Percentiles rank a stretch among this genome's conserved stretches.
Evolutionary conservation across 2,797 vertebrate species (phyloP).

Genomic region (Sebastolobus altivelis): DNA sequence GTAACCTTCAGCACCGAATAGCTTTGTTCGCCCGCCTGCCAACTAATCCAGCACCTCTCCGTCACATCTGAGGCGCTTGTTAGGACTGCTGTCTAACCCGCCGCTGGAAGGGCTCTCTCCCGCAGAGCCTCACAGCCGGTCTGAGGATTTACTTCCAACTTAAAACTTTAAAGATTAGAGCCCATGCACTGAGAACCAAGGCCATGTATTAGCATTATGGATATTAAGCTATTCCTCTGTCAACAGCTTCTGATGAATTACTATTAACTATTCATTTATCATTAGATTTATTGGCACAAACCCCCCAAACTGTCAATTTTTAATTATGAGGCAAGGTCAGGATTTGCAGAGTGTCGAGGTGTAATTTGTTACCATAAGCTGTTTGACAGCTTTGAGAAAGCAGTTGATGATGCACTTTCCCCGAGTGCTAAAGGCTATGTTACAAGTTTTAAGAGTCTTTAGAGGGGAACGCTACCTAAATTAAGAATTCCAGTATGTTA

Average conservation of each 20-base stretch:
- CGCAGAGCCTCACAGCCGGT: constrained; percentile 17
- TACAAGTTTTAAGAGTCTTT: constrained; percentile 2
- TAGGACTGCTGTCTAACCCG: constrained; percentile 28
- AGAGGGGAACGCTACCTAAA: not conserved
- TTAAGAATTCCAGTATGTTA: not conserved
- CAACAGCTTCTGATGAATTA: constrained; percentile 10
- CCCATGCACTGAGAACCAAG: not conserved
- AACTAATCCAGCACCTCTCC: constrained; percentile 50
- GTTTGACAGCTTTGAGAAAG: constrained; percentile 12
- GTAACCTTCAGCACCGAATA: constrained; percentile 55
- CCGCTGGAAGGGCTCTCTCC: constrained; percentile 26
- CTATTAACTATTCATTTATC: not conserved
- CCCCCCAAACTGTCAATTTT: not conserved
- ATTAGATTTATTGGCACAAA: not conserved
- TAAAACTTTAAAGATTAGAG: constrained; percentile 34
- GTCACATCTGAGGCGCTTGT: constrained; percentile 36
- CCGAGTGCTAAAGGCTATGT: not conserved
- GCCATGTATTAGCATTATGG: constrained; percentile 1
- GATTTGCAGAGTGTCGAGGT: not conserved
- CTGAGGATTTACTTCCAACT: constrained; percentile 25
- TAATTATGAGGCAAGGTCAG: constrained; percentile 20
- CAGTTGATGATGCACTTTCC: constrained; percentile 8
- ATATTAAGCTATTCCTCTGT: constrained; percentile 16
- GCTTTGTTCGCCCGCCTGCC: constrained; percentile 33
- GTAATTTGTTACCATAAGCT: constrained; percentile 40